Evolutionary conservation across 2,888 invertebrate species (phyloP), one percentile per base, ranked within the genome.

Genomic region (Apodemia mormo): DNA sequence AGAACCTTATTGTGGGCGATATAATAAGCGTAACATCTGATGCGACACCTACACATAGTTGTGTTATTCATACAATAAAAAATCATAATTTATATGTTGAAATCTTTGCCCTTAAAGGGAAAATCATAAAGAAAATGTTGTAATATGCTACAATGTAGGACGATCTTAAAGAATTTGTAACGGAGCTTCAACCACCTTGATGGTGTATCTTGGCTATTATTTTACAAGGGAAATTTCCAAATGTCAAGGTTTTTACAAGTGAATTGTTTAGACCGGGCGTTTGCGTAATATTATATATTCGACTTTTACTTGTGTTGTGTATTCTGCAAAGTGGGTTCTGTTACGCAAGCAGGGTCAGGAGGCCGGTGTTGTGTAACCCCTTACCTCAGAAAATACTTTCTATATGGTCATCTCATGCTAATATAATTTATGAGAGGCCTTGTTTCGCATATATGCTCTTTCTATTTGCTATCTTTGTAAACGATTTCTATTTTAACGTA

Each of bases 331-430:
- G 73, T 74, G 79, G 81, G 81, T 85, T 82, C 85, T 85, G 83
- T 92, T 89, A 89, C 85, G 90, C 86, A 91, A 92, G 82, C 73
- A 84, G 85, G 92, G 92, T 92, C 92, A 90, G 77, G 77, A 81
- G 78, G 86, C 80, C 87, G 84, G 78, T 69, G 78, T 91, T 89
- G 82, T 85, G 85, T 76, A 86, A 86, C 77, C 66, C 76, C 75
- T 77, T 82, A 83, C 85, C 84, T 86, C 79, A 74, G 89, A 89
- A 87, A 89, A 86, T 72, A 86, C 92, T 91, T 92, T 92, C 92
- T 92, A 69, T 61, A 61, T 64, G 54, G 45, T 56, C 43, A 40
- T 70, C 64, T 56, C 66, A 49, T 65, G 67, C 52, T 69, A 65
- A 66, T 72, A 56, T 45, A 58, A 65, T 58, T 58, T 66, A 56